Evolutionary conservation across 1,140 invertebrate genomes (phyloP).

Genomic region (Parapsyche elsis): DNA sequence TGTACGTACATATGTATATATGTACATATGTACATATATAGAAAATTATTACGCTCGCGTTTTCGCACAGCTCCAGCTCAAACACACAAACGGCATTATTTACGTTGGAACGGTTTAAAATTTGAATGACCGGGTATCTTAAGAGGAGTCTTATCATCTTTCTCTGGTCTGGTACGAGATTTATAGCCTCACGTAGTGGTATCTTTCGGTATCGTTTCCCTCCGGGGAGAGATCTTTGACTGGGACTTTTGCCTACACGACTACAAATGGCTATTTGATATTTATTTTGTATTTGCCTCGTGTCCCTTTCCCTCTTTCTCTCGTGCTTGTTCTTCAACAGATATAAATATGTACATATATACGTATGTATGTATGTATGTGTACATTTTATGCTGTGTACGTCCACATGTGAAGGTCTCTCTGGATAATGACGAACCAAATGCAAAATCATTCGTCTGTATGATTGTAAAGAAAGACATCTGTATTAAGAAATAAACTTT

Average conservation of each 20-base stretch:
- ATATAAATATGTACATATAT: slow-evolving; percentile 9
- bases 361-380: slow-evolving; percentile 2
- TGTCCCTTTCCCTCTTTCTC: neutral
- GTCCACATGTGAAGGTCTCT: neutral
- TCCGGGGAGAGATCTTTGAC: neutral
- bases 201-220: slow-evolving; percentile 5
- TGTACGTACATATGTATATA: too few relatives aligned
- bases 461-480: neutral
- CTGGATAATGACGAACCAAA: neutral
- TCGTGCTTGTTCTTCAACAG: neutral
- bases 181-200: slow-evolving; percentile 10
- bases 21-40: too few relatives aligned
- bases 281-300: slow-evolving; percentile 23
- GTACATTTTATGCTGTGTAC: neutral
- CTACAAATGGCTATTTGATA: slow-evolving; percentile 22
- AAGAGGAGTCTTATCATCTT: slow-evolving; percentile 8
- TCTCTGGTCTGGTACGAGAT: neutral
- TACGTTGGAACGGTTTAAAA: slow-evolving; percentile 9
- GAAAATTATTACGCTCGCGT: too few relatives aligned
- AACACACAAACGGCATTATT: slow-evolving; percentile 7
- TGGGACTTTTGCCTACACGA: neutral
- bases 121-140: slow-evolving; percentile 13
- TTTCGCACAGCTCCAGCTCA: neutral
- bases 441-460: slow-evolving; percentile 3
- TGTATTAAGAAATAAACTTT: neutral